Conservation (phyloP, 1,140 invertebrate species). For the Antheraea pernyi region DNA sequence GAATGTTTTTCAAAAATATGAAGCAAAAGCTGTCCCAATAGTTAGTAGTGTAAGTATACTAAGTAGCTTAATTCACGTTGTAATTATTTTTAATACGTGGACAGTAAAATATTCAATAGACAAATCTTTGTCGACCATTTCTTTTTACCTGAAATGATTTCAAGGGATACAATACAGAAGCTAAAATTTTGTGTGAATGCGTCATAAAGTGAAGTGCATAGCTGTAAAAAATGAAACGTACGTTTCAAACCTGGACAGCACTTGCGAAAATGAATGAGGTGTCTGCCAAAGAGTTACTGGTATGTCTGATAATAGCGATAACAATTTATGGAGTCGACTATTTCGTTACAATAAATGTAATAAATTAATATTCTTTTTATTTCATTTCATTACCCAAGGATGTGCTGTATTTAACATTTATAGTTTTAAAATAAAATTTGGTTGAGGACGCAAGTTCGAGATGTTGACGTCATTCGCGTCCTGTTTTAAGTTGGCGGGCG, state of each 20-base stretch:
- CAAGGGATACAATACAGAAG: background rate
- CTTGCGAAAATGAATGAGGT: background rate
- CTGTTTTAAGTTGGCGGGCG: constrained; percentile 12
- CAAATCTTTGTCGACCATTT: too few species aligned
- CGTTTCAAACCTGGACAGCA: background rate
- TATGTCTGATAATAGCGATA: constrained; percentile 3
- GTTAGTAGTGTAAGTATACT: background rate
- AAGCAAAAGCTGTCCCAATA: too few species aligned
- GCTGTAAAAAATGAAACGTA: background rate
- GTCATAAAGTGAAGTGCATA: background rate
- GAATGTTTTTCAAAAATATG: background rate
- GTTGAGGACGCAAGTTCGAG: background rate
- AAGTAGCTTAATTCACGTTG: background rate
- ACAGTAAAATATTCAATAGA: background rate
- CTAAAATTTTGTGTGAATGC: background rate
- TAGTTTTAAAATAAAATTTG: background rate
- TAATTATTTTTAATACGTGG: background rate
- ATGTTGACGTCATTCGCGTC: constrained; percentile 8
- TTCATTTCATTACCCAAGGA: background rate
- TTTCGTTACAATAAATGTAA: background rate
- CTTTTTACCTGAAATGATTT: too few species aligned
- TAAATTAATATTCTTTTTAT: background rate
- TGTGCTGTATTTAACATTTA: background rate
- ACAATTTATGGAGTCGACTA: background rate
- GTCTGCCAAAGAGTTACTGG: constrained; percentile 3